A percentile compares a stretch with the other conserved stretches of the same genome.
phyloP scores from a whole-genome alignment of 1,140 invertebrate species.

The Tetragnatha versicolor region DNA sequence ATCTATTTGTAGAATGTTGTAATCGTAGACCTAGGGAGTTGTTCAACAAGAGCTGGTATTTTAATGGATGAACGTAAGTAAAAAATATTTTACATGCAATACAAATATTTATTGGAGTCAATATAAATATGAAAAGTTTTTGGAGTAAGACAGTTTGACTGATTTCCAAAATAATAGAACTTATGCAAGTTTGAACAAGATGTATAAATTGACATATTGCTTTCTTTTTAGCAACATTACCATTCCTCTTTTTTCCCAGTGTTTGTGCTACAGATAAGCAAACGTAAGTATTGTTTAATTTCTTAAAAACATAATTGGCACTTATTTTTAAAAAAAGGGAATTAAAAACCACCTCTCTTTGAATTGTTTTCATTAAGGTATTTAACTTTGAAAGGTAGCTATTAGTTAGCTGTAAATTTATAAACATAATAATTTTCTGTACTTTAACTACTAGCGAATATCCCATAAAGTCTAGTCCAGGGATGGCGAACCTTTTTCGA shows the following conservation, averaged over 20 bases:
- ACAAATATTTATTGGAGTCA: not conserved
- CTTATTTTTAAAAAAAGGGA: no score
- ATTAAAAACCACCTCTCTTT: no score
- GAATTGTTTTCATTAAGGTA: no score
- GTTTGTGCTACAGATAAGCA: slow-evolving; percentile 68
- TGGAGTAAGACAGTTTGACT: not conserved
- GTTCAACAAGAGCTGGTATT: slow-evolving; percentile 70
- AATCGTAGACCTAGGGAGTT: slow-evolving; percentile 71
- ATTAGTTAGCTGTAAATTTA: no score
- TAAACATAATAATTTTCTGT: no score
- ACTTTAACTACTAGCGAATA: no score
- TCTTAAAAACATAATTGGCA: not conserved
- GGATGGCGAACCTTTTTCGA: no score
- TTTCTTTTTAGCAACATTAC: slow-evolving; percentile 66
- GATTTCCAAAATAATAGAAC: no score
- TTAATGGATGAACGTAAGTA: slow-evolving; percentile 60
- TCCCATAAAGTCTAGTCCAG: no score
- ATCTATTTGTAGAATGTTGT: slow-evolving; percentile 58
- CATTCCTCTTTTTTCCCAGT: slow-evolving; percentile 70
- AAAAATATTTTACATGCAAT: not conserved
- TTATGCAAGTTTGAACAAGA: not conserved
- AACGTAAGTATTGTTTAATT: slow-evolving; percentile 21
- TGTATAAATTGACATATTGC: no score
- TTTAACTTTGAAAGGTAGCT: no score
- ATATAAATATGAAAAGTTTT: not conserved